Evolutionary conservation across 1,140 invertebrate species (phyloP), one percentile per base, ranked within the genome.

Genomic region (Ceratina japonica): DNA sequence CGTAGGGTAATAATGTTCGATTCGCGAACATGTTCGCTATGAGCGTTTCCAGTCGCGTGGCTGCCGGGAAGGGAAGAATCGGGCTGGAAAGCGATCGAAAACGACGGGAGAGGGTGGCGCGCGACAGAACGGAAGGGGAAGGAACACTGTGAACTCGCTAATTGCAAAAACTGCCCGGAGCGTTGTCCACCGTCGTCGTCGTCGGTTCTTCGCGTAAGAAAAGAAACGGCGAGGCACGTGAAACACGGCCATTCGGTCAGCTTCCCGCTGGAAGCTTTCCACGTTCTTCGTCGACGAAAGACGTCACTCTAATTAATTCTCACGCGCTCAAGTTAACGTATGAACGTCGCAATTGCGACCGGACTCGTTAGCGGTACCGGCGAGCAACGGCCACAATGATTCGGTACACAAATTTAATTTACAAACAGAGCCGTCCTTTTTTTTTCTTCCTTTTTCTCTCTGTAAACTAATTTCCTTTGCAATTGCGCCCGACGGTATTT

Each of bases 121-220:
- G 54, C 54, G 54, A 18, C 54, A n/a, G 52, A 18, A 54, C 8
- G n/a, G 12, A 59, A 66, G 22, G 61, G 16, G 54, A 59, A 51
- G 73, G 49, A 75, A 54, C 78, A 73, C 44, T 66, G 44, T 72
- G 69, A 82, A 70, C 74, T 80, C 70, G 75, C 80, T 87, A 87
- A 87, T 87, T 87, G 84, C 84, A 87, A 85, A 86, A 87, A 87
- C 83, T 80, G 80, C 84, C 84, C 73, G 65, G 18, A 79, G 81
- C 79, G 12, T 75, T 63, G 63, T 78, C 27, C 79, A 54, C n/a
- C 44, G 1, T 18, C 7, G 20, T 59, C 22, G 22, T 44, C 3
- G 10, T 31, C 31, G 54, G 27, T 65, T 66, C 31, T 37, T 44
- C 44, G 27, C 4, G 16, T 18, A 18, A 49, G 56, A 27, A 69